Conservation (phyloP, 23 tunicate genomes). For the Corella eumyota region DNA sequence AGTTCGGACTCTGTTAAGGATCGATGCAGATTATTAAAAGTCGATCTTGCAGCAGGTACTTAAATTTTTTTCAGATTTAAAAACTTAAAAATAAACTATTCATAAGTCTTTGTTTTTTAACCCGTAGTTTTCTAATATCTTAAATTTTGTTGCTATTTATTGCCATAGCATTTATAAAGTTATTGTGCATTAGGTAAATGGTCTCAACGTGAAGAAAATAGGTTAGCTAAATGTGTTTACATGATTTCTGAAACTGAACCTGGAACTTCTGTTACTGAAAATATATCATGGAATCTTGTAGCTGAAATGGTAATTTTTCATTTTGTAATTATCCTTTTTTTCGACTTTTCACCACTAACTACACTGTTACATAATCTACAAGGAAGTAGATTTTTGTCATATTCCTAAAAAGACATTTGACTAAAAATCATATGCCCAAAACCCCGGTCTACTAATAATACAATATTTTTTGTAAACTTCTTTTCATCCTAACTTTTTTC, state of each 20-base stretch:
- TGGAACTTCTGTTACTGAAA: slow-evolving; percentile 53
- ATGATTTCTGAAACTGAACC: slow-evolving; percentile 13
- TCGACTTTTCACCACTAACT: too few species aligned
- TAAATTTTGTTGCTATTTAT: background rate
- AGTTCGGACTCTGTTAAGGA: slow-evolving; percentile 95
- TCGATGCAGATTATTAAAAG: slow-evolving; percentile 50
- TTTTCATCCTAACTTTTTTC: too few species aligned
- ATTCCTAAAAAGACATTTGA: too few species aligned
- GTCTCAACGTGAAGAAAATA: slow-evolving; percentile 54
- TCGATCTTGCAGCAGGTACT: too few species aligned
- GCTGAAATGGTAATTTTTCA: slow-evolving; percentile 24
- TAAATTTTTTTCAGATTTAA: background rate
- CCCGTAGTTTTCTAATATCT: too few species aligned
- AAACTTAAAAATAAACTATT: background rate
- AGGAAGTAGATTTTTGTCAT: too few species aligned
- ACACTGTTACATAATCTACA: too few species aligned
- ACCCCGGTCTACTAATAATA: too few species aligned
- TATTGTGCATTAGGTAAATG: slow-evolving; percentile 39
- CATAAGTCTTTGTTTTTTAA: too few species aligned
- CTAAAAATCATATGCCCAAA: too few species aligned
- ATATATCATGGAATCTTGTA: slow-evolving; percentile 48
- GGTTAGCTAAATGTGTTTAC: slow-evolving; percentile 49
- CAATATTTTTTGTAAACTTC: too few species aligned
- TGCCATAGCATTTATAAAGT: background rate
- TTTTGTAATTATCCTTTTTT: background rate